Evolutionary conservation across 1,140 invertebrate species (phyloP).

Genomic region (Trachelipus rathkii): DNA sequence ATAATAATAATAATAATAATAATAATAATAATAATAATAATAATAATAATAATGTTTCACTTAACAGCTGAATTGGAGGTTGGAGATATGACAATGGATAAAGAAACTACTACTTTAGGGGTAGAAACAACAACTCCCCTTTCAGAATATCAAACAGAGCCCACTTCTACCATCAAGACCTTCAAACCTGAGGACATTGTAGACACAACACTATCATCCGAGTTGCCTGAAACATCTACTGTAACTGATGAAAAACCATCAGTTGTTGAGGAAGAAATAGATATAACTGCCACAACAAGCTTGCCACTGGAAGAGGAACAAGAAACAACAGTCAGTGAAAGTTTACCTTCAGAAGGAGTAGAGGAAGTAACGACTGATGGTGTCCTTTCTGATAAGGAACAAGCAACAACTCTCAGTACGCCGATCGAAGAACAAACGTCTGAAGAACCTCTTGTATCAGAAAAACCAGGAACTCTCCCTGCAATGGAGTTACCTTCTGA

Average conservation of each 20-base stretch:
- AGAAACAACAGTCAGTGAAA: background rate
- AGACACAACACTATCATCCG: too few relatives aligned
- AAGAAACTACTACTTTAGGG: too few relatives aligned
- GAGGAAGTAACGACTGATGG: background rate
- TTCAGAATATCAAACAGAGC: too few relatives aligned
- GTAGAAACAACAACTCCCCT: too few relatives aligned
- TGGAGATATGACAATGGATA: too few relatives aligned
- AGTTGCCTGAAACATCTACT: too few relatives aligned
- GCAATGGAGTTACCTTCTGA: background rate
- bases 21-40: too few relatives aligned
- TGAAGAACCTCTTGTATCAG: constrained; percentile 30
- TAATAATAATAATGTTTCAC: too few relatives aligned
- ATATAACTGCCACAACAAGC: background rate
- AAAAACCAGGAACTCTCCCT: constrained; percentile 31
- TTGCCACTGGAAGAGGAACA: background rate
- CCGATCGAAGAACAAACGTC: constrained; percentile 24
- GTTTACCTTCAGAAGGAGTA: background rate
- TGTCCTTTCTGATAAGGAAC: background rate
- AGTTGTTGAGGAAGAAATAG: background rate
- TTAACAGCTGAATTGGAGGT: too few relatives aligned
- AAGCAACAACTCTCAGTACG: background rate
- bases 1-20: too few relatives aligned
- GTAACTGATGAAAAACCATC: background rate
- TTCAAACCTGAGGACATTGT: too few relatives aligned
- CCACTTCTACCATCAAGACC: too few relatives aligned